Evolutionary conservation across 1,140 invertebrate genomes (phyloP), one percentile per base, ranked within the genome.

Genomic region (Patella vulgata): DNA sequence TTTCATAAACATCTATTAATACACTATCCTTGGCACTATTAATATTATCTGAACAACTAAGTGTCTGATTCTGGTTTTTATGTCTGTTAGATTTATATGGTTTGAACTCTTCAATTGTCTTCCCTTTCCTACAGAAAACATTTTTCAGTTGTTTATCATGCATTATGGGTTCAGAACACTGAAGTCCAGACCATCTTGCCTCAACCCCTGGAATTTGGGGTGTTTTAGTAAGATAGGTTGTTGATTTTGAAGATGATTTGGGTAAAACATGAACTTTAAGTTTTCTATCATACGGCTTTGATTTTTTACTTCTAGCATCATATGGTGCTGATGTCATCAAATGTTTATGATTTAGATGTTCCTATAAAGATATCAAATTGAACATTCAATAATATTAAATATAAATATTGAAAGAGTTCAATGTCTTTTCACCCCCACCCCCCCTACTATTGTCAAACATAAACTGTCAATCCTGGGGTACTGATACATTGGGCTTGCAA

Each of bases 261-360:
- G 33, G 5, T 36, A 27, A 12, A 43, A 63, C 40, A 25, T 61
- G 55, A 11, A 69, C 31, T 17, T 30, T 48, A 17, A 59, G 66
- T 36, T 64, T 69, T 11, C 63, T 47, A 3, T 70, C 66, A 36
- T 68, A 52, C 25, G 48, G 59, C 44, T 68, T 73, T 11, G 61
- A 47, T 56, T 66, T 71, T 61, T 70, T 70, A 28, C 67, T 63
- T 25, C 75, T 57, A 11, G 75, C 63, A 54, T 77, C 70, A 66
- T 77, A 77, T 25, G 66, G 59, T 21, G 54, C n/a, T n/a, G 62
- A 57, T 21, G 28, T 31, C 30, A 63, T 50, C 23, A 69, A 30
- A 27, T 47, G 54, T 48, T 36, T 58, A 30, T 30, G 23, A 19
- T 30, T 39, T 36, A 31, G 40, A 31, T 39, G 21, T 27, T 31